phyloP scores from a whole-genome alignment of 2,888 invertebrate species.

The Spilarctia lutea region DNA sequence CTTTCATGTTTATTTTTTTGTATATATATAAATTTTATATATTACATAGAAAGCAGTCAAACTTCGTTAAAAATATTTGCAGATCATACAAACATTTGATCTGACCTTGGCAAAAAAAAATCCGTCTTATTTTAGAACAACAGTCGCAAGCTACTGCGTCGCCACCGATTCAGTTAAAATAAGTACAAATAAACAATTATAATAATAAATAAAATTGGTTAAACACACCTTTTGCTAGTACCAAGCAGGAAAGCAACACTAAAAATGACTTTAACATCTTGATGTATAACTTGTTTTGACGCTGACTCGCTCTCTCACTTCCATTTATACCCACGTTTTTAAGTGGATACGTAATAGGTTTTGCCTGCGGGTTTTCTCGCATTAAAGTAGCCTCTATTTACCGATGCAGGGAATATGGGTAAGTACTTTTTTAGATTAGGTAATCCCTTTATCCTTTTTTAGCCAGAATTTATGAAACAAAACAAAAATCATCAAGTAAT shows the following conservation, averaged over 20 bases:
- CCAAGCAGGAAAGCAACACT: constrained; percentile 25
- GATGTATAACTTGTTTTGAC: constrained; percentile 7
- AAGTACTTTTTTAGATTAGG: not conserved
- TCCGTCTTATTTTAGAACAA: no score
- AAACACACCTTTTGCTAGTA: constrained; percentile 11
- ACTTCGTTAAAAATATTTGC: no score
- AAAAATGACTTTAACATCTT: constrained; percentile 18
- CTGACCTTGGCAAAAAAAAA: no score
- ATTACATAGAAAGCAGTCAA: no score
- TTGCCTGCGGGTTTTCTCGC: not conserved
- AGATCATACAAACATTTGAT: no score
- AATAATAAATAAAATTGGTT: not conserved
- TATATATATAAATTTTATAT: no score
- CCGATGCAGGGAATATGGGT: not conserved
- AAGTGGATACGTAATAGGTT: not conserved
- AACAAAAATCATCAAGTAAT: no score
- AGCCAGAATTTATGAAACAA: no score
- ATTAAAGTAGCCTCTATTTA: not conserved
- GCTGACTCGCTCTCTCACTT: not conserved
- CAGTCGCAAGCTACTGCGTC: no score
- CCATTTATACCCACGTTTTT: constrained; percentile 10
- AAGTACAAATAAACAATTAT: no score
- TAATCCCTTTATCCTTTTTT: not conserved
- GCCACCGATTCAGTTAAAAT: not conserved
- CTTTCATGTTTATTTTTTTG: no score